Base-by-base conservation (phyloP, 1,140 invertebrate genomes). In the Ceratina australensis region DNA sequence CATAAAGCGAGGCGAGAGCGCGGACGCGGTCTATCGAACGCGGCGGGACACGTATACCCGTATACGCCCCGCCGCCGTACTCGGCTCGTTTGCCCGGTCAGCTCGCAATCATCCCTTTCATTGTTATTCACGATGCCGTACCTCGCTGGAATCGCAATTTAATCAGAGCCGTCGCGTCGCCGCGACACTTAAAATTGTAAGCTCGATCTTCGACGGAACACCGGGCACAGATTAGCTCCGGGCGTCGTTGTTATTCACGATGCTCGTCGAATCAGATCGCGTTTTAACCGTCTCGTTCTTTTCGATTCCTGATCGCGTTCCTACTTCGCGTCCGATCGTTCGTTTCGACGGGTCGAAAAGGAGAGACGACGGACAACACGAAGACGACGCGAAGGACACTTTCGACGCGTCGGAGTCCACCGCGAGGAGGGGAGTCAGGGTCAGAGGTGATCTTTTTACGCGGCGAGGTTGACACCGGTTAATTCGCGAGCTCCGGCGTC, bases 161-260 rank as follows among this genome's bases (percentile, higher is more conserved):
- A 88, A 88, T 87, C 84, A 83, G 79, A 69, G 71, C 72, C 75
- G 78, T 82, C 85, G 54, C 71, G 69, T 77, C 67, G 75, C 65
- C 66, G 71, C 80, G 85, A 87, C 80, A 84, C 83, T 87, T 88
- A 82, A 87, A 89, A 88, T 87, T 87, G 82, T 79, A 80, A 69
- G 74, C 56, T 69, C 76, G 81, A 86, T 86, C 86, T 87, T 76
- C 77, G 56, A 64, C 64, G 72, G 83, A 75, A 74, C 28, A 33
- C 60, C 73, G 18, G 64, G 13, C 79, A 77, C 76, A 81, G 83
- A 86, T 87, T 88, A 85, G 85, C 73, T 84, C 49, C 59, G 57
- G 24, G 5, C 82, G 85, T 88, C 82, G 75, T 89, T 89, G 87
- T 86, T 89, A 89, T 88, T 89, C 87, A 88, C 83, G 78, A 81